Conservation (phyloP, 2,113 vertebrate genomes). For the Pelobates fuscus region DNA sequence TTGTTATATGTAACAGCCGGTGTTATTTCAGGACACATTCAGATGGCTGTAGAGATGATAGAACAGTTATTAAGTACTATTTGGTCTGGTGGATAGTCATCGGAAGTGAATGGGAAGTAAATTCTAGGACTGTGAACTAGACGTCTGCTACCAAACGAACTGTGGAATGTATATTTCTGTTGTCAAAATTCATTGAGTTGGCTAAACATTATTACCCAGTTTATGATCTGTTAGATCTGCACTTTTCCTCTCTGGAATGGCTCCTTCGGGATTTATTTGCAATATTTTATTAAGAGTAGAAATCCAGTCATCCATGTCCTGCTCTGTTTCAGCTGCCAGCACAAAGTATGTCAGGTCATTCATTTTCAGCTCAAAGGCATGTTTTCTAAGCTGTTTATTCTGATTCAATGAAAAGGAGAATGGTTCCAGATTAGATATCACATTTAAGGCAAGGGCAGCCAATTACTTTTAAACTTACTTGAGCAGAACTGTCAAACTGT, state of each 20-base stretch:
- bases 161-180: slow-evolving; percentile 12
- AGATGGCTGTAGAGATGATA: background rate
- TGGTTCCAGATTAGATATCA: slow-evolving; percentile 17
- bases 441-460: background rate
- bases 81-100: background rate
- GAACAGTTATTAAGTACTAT: background rate
- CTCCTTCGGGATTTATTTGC: slow-evolving; percentile 90
- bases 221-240: slow-evolving; percentile 85
- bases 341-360: slow-evolving; percentile 98
- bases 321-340: slow-evolving; percentile 94
- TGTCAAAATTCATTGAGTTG: slow-evolving; percentile 19
- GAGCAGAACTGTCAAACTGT: no score
- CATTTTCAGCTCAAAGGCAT: slow-evolving; percentile 98
- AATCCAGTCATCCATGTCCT: slow-evolving; percentile 99
- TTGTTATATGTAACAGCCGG: no score
- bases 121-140: slow-evolving; percentile 20
- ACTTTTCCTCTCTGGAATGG: slow-evolving; percentile 84
- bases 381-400: slow-evolving; percentile 90
- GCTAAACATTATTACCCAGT: slow-evolving; percentile 68
- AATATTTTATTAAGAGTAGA: slow-evolving; percentile 90
- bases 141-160: slow-evolving; percentile 4
- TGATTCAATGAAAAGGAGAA: slow-evolving; percentile 56
- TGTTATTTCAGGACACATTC: background rate
- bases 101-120: background rate
- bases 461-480: no score